These are phyloP conservation scores for Hypsibius dujardini DNA, from an alignment of 1,140 invertebrate species.

Conservation along the genomic window DNA sequence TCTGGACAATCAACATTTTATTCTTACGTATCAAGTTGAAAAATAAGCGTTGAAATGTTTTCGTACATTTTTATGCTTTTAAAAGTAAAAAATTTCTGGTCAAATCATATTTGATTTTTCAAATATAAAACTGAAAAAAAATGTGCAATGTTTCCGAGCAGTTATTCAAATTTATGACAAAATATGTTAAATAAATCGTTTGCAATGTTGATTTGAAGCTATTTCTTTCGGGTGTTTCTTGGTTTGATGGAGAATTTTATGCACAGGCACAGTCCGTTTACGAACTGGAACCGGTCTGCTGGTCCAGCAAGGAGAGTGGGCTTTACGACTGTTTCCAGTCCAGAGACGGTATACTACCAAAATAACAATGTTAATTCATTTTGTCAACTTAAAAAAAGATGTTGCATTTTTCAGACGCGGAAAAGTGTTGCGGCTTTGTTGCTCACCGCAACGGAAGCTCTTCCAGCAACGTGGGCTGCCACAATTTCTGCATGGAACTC, in stretches of 20 bases:
- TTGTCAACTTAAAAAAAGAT: not conserved
- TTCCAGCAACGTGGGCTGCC: not conserved
- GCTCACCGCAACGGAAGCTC: not conserved
- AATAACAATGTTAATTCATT: not conserved
- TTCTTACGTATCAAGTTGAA: no score
- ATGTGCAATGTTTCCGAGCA: not conserved
- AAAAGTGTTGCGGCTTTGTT: not conserved
- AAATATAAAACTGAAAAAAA: not conserved
- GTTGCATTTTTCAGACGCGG: not conserved
- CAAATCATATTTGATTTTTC: conserved; percentile 10
- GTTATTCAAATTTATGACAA: no score
- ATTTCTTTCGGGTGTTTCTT: no score
- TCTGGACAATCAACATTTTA: no score
- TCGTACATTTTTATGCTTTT: no score
- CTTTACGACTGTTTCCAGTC: not conserved
- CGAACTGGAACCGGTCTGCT: conserved; percentile 14
- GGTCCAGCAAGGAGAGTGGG: not conserved
- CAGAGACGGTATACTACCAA: not conserved
- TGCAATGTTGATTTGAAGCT: no score
- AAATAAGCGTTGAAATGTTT: no score
- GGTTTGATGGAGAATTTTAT: no score
- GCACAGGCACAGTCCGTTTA: not conserved
- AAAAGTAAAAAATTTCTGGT: not conserved
- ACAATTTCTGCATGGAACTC: not conserved
- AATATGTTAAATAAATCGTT: no score